Evolutionary conservation across 2,113 vertebrate genomes (phyloP).

Genomic region (Tychaedon coryphoeus): DNA sequence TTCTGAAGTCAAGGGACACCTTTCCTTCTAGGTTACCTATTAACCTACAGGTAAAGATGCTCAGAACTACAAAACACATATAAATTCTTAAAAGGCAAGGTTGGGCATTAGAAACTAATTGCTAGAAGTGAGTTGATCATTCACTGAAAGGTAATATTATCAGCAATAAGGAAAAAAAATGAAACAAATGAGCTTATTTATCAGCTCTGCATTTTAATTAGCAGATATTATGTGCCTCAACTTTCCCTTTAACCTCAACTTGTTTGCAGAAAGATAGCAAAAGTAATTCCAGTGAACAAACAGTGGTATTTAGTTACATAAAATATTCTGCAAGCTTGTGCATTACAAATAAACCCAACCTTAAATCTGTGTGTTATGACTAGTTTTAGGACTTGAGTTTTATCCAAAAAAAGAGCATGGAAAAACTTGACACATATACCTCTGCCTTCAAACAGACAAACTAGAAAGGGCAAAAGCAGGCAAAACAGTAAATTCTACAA

Average conservation of each 20-base stretch:
- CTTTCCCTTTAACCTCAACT: not conserved
- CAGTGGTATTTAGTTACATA: constrained; percentile 8
- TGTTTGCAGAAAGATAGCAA: not conserved
- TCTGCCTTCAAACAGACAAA: constrained; percentile 8
- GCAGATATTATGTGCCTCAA: not conserved
- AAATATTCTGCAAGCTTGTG: not conserved
- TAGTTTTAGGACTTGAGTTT: constrained; percentile 35
- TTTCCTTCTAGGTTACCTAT: not conserved
- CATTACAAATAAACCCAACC: constrained; percentile 39
- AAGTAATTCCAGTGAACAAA: not conserved
- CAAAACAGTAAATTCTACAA: not conserved
- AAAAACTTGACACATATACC: constrained; percentile 20
- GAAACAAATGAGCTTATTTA: not conserved
- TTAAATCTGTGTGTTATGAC: not conserved
- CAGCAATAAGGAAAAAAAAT: not conserved
- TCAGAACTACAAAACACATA: not conserved
- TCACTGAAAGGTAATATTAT: not conserved
- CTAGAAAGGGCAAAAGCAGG: not conserved
- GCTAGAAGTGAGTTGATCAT: not conserved
- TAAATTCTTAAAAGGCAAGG: not conserved
- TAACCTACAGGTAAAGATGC: not conserved
- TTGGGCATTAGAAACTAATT: not conserved
- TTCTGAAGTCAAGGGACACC: not conserved
- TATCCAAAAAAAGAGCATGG: not conserved
- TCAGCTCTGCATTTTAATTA: not conserved